Base-by-base conservation (phyloP, 2,797 vertebrate species). In the Myotis myotis region DNA sequence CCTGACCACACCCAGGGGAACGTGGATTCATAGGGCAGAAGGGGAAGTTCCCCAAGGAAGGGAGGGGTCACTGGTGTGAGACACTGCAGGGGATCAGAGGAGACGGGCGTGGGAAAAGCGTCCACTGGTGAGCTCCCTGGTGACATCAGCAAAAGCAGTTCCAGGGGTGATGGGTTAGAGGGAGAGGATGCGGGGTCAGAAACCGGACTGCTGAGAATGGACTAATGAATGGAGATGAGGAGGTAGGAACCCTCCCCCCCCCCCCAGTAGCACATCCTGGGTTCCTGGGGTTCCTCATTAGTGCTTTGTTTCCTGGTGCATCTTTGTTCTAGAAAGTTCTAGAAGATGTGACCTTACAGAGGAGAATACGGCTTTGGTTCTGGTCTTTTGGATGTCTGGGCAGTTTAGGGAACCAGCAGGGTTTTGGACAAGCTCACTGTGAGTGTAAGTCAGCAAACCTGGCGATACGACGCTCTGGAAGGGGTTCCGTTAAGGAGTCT, bases 301-400 rank as follows among this genome's bases (percentile, higher is more conserved):
- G 47, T 12, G 7, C 28, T 51, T 19, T 81, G 92, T 82, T 60
- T 80, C 44, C 30, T 33, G 1, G 0, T 47, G 23, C 19, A 25
- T 9, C 36, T 72, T 12, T 62, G 30, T 72, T 16, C 68, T 95
- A 75, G 78, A 91, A 91, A 82, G 30, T 64, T 91, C 93, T 91
- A 62, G 82, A 70, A 72, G n/a, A 49, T 55, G 17, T 13, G 47
- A n/a, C 4, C 49, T 13, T 70, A 23, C 19, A 81, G 38, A 68
- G 28, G 8, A 72, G 38, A 16, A 33, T 49, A 38, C 6, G 11
- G 60, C 47, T 93, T 62, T 66, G 36, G n/a, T 23, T 87, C 38
- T 66, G 55, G 22, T 49, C n/a, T 49, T 44, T 74, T 47, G 22
- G 30, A 16, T 49, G 8, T 53, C 75, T 49, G 25, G 36, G 38